Conservation (phyloP, 2,113 vertebrate species). For the Dipodomys merriami region DNA sequence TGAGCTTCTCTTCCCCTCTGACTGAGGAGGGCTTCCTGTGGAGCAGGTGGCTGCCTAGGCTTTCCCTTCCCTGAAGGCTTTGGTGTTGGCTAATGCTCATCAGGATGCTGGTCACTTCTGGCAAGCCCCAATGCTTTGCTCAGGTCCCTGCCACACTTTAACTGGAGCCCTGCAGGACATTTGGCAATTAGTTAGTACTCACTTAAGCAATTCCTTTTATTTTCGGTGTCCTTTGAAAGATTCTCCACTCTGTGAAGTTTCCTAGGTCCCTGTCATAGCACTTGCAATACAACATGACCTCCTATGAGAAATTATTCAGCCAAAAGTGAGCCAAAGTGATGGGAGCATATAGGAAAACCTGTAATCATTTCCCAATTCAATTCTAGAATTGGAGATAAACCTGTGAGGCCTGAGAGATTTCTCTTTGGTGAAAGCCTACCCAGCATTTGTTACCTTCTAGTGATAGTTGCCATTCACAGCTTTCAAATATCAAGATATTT, state of each 20-base stretch:
- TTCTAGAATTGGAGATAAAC: neutral
- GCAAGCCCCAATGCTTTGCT: neutral
- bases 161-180: neutral
- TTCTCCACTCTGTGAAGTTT: too few species aligned
- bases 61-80: neutral
- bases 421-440: slow-evolving; percentile 33
- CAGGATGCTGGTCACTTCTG: neutral
- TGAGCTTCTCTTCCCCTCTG: neutral
- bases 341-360: neutral
- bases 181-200: neutral
- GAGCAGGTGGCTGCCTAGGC: neutral
- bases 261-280: neutral
- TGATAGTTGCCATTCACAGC: neutral
- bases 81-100: neutral
- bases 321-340: neutral
- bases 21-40: too few species aligned
- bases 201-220: neutral
- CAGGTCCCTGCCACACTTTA: neutral
- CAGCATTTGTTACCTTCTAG: slow-evolving; percentile 43
- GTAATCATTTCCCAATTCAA: neutral
- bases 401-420: neutral
- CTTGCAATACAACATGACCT: neutral
- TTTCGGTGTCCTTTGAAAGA: slow-evolving; percentile 45
- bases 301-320: slow-evolving; percentile 17
- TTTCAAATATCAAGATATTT: slow-evolving; percentile 26